Evolutionary conservation across 2,113 vertebrate genomes (phyloP), one percentile per base, ranked within the genome.

Genomic region (Hepsetus odoe): DNA sequence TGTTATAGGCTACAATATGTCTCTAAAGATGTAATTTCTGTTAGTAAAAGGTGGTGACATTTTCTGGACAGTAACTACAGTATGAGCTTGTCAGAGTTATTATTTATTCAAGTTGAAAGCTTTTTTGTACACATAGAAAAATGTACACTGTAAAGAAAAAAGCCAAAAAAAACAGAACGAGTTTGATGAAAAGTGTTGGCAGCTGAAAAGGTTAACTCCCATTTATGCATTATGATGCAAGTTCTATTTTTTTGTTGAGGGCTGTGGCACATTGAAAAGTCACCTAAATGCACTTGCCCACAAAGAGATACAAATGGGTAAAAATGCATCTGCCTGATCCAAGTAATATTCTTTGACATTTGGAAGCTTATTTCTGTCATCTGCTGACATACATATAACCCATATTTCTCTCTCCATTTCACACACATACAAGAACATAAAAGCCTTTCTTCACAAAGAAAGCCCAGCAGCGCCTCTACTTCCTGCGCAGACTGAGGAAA

Each of bases 151-250:
- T 3, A 44, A 44, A 44, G 42, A 12, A 71, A 70, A 70, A 46
- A 20, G 44, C 24, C 4, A 3, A 70, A 49, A 10, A 44, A 32
- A 26, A 53, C 65, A 26, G 13, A 2, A 71, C n/a, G 3, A 51
- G 67, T 28, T 13, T 76, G 46, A 67, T 20, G 30, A 46, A 76
- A 38, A 14, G 7, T 14, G 32, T 53, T 18, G 22, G 30, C 24
- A 46, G 44, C 30, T 67, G 62, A 38, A 53, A 76, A 12, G 32
- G 8, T 42, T 32, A 67, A 51, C 40, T 76, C 61, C 32, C 38
- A 38, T 1, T 75, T 58, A 75, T 76, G 73, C 53, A 76, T 76
- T 56, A 38, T 30, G 49, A 38, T 28, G 46, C 42, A 56, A 42
- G 35, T 53, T 46, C 40, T 28, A 35, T 44, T 32, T 62, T 30